Evolutionary conservation across 2,888 invertebrate species (phyloP), one percentile per base, ranked within the genome.

Genomic region (Melanophora roralis): DNA sequence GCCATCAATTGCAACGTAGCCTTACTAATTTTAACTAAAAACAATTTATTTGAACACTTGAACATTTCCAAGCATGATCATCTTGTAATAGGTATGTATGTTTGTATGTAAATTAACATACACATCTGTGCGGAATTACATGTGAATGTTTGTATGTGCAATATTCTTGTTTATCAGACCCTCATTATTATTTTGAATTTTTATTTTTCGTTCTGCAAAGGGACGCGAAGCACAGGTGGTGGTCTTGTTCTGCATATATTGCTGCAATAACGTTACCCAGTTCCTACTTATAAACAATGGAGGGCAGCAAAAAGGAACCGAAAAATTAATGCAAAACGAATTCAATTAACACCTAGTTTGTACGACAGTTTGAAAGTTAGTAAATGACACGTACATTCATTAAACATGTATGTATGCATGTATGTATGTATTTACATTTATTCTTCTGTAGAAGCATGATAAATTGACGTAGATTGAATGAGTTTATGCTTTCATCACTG

Each of bases 291-390:
- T 77, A 81, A 75, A 72, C 82, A 74, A 47, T 34, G 12, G 8
- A 14, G 43, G 53, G 36, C 23, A 71, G 71, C 65, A 74, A 78
- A 79, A 79, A 72, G 62, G 57, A 76, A 80, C 76, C 81, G 82
- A 82, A 83, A 84, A 85, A 86, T 86, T 87, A 88, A 89, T 88
- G 89, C 89, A 89, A 89, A 89, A 87, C 87, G 89, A 88, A 89
- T 89, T 89, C 89, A 89, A 89, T 89, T 89, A 89, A 89, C 89
- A 89, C 89, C 89, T 89, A 78, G 77, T 80, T 78, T 77, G 83
- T 83, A 78, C 68, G 84, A 78, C 76, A 80, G 76, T 76, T 72
- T 80, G 72, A 68, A 72, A 76, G 57, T 64, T 80, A 64, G 49
- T 43, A 62, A 76, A 64, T 80, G 80, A 80, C 80, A 80, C 72